Evolutionary conservation across 1,140 invertebrate species (phyloP), one percentile per base, ranked within the genome.

Genomic region (Cotesia vestalis): DNA sequence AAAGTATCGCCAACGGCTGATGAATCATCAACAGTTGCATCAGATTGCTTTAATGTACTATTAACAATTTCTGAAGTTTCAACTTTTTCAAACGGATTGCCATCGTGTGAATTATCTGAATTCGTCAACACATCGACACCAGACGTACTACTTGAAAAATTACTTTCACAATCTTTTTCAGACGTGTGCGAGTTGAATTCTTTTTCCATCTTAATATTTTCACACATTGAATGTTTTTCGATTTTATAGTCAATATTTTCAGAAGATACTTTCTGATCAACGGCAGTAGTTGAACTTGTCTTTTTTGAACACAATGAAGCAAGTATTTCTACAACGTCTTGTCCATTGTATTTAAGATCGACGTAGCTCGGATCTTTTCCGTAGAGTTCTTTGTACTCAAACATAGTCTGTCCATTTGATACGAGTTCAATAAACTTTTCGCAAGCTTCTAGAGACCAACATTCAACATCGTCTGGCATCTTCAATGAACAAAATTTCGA

Each of bases 361-460:
- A 86, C 67, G 0, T 62, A 34, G n/a, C 71, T 71, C 6, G 78
- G 76, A 66, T 79, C 75, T 46, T 64, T 66, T 1, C 77, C 60
- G 2, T 76, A 64, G 0, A 91, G 81, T 75, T 92, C 88, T 68
- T 91, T 85, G 8, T 90, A 88, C 40, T 89, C 89, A 68, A 92
- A 93, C 62, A 90, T 89, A 4, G 89, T 90, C 57, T 88, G 88
- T n/a, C 91, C 91, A 52, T 91, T 89, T 0, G 88, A 90, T 0
- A 89, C 88, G 0, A 92, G 78, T 72, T 92, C 90, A 4, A 85
- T 81, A 76, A 93, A 93, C 78, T 91, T 92, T 12, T 89, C 76
- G 75, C 89, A 88, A 0, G 91, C 90, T 76, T 89, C 87, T 9
- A 89, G 79, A 0, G 91, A 90, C 92, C 92, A 94, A 36, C 80